A percentile compares a stretch with the other conserved stretches of the same genome.
phyloP scores from a whole-genome alignment of 2,113 vertebrate genomes.

The Nyctereutes procyonoides region DNA sequence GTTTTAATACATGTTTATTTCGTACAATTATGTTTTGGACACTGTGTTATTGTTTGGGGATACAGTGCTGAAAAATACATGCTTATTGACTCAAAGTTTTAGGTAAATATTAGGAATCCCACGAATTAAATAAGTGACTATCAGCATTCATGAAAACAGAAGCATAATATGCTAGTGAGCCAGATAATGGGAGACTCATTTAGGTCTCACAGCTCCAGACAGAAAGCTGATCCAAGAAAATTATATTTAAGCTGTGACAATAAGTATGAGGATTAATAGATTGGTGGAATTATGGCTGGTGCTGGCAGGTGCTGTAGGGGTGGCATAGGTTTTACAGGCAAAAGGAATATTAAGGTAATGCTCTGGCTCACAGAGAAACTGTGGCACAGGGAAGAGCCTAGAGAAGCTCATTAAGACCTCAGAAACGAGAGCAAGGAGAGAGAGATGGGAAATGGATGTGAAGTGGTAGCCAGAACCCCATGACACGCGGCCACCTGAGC shows the following conservation, averaged over 20 bases:
- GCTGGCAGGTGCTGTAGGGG: not conserved
- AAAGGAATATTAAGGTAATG: not conserved
- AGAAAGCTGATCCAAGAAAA: not conserved
- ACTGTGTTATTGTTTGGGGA: not conserved
- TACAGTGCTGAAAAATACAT: not conserved
- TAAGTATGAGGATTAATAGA: not conserved
- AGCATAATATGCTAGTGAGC: not conserved
- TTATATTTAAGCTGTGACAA: not conserved
- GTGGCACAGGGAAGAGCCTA: not conserved
- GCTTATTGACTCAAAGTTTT: not conserved
- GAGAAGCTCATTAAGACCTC: not conserved
- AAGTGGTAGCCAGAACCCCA: rapidly evolving
- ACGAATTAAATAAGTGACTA: not conserved
- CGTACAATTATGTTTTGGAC: not conserved
- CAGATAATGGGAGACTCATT: not conserved
- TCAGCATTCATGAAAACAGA: not conserved
- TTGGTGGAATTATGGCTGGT: not conserved
- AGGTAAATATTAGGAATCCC: not conserved
- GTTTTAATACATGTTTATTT: not conserved
- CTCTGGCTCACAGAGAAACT: not conserved
- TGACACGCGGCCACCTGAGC: not conserved
- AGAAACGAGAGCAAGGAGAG: not conserved
- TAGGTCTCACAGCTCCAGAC: not conserved
- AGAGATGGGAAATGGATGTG: not conserved
- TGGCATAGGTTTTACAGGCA: not conserved